These are phyloP conservation scores for Lucinisca nassula DNA, from an alignment of 2,888 invertebrate species.

Conservation along the genomic window DNA sequence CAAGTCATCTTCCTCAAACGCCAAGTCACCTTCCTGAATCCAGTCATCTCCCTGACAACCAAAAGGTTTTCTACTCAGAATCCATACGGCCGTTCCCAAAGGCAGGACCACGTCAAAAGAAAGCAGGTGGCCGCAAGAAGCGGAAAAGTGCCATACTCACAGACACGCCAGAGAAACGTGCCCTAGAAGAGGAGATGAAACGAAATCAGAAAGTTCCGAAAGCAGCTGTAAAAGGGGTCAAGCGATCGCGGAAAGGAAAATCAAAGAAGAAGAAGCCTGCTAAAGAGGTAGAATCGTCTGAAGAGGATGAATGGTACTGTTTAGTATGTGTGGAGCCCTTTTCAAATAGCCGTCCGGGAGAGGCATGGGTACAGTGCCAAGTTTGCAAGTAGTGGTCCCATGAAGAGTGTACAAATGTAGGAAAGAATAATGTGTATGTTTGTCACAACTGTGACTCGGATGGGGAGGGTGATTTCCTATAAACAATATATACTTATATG, in stretches of 20 bases:
- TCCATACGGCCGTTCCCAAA: conserved; percentile 46
- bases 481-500: not conserved
- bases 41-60: not conserved
- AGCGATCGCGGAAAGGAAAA: not conserved
- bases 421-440: not conserved
- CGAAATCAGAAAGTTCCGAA: not conserved
- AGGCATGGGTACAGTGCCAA: not conserved
- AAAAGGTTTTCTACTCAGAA: conserved; percentile 34
- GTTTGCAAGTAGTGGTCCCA: not conserved
- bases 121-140: conserved; percentile 37
- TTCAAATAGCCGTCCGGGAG: not conserved
- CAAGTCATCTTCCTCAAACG: too few relatives aligned
- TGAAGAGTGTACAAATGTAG: not conserved
- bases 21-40: not conserved
- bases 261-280: not conserved
- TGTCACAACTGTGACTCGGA: not conserved
- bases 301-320: not conserved
- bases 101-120: conserved; percentile 31
- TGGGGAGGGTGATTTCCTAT: not conserved
- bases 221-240: too few relatives aligned
- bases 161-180: conserved; percentile 36
- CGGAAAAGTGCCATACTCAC: conserved; percentile 49
- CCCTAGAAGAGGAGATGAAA: not conserved
- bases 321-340: not conserved
- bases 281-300: not conserved